Conservation (phyloP, 2,888 invertebrate genomes). For the Lycia hirtaria region DNA sequence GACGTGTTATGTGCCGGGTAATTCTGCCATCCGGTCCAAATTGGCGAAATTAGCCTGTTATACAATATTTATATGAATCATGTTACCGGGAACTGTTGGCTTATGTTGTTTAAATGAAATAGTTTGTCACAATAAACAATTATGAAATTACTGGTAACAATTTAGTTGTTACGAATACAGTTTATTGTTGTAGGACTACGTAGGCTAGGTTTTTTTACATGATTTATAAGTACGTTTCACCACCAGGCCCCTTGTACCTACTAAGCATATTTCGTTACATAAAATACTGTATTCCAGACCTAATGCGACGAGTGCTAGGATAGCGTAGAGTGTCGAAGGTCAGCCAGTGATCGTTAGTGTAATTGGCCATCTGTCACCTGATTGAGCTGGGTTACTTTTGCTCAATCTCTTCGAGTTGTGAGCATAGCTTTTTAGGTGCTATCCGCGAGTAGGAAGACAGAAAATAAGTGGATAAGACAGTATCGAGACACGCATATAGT, state of each 20-base stretch:
- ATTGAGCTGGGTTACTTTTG: background rate
- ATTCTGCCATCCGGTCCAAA: constrained; percentile 59
- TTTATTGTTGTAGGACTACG: too few species aligned
- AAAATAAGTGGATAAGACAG: too few species aligned
- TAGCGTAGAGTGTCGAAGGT: constrained; percentile 4
- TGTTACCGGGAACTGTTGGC: constrained; percentile 13
- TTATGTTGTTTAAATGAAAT: background rate
- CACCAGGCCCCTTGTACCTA: too few species aligned
- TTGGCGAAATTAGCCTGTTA: constrained; percentile 41
- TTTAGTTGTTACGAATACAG: too few species aligned
- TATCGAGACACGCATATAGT: too few species aligned
- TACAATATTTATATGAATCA: constrained; percentile 20
- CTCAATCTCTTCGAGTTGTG: background rate
- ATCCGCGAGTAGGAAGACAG: background rate
- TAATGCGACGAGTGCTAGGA: constrained; percentile 7
- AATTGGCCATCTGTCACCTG: constrained; percentile 23
- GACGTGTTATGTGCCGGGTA: constrained; percentile 47
- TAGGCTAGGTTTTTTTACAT: too few species aligned
- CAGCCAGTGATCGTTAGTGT: constrained; percentile 3
- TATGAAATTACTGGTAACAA: too few species aligned
- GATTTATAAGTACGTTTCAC: too few species aligned
- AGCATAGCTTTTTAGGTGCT: background rate
- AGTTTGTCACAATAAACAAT: background rate
- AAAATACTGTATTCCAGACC: too few species aligned
- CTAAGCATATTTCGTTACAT: too few species aligned